These are phyloP conservation scores for Drosophila varians DNA, from an alignment of 1,140 invertebrate genomes.

Conservation along the genomic window DNA sequence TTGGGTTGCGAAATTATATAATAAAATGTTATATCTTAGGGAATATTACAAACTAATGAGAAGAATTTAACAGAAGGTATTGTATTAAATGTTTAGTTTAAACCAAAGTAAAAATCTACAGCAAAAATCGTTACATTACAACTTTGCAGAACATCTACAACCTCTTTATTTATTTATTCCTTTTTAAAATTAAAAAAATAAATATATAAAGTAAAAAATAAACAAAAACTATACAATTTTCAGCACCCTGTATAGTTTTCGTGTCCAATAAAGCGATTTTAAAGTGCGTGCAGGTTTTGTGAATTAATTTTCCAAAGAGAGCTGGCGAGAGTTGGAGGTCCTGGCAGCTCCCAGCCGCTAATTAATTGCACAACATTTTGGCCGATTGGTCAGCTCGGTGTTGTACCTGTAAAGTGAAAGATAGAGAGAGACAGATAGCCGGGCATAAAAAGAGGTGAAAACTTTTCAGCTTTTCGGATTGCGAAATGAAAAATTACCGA, in stretches of 20 bases:
- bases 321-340: neutral
- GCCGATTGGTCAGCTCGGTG: constrained; percentile 48
- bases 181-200: too few species aligned
- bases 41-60: too few species aligned
- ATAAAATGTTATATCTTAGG: too few species aligned
- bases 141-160: too few species aligned
- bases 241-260: neutral
- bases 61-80: too few species aligned
- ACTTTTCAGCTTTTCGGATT: constrained; percentile 43
- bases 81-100: too few species aligned
- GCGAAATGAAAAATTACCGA: constrained; percentile 70
- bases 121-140: too few species aligned
- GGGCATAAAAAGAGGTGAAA: constrained; percentile 10
- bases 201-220: too few species aligned
- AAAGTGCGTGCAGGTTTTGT: constrained; percentile 33
- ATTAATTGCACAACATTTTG: constrained; percentile 66
- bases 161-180: too few species aligned
- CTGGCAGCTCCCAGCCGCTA: constrained; percentile 26
- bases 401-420: constrained; percentile 37
- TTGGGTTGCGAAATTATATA: too few species aligned
- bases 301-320: constrained; percentile 37
- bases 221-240: too few species aligned
- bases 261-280: constrained; percentile 43
- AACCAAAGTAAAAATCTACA: too few species aligned
- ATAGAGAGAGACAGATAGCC: neutral